Conservation (phyloP, 2,113 vertebrate species). For the Anthoscopus minutus region DNA sequence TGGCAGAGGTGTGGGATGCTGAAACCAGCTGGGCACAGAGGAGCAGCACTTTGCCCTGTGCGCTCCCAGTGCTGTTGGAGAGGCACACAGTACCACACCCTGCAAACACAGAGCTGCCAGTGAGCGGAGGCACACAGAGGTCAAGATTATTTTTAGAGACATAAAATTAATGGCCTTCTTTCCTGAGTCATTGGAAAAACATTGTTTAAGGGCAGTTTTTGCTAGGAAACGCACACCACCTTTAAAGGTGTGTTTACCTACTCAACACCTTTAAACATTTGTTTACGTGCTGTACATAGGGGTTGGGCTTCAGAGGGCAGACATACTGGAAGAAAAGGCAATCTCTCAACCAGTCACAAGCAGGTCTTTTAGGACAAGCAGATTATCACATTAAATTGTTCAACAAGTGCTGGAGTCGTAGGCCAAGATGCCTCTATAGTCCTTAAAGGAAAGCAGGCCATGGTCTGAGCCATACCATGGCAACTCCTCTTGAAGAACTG, state of each 20-base stretch:
- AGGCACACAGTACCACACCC: neutral
- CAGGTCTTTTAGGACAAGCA: neutral
- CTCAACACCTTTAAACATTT: neutral
- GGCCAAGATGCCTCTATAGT: neutral
- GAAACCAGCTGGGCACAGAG: neutral
- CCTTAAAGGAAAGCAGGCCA: neutral
- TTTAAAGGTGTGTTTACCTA: neutral
- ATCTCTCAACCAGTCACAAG: neutral
- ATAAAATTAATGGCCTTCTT: neutral
- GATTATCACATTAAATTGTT: neutral
- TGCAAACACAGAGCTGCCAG: neutral
- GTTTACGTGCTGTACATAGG: neutral
- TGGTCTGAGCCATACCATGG: neutral
- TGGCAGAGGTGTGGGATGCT: neutral
- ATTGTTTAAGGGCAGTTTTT: neutral
- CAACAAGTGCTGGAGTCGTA: neutral
- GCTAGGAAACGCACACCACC: neutral
- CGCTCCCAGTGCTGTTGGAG: accelerated
- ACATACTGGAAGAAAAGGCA: neutral
- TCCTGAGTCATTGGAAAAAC: conserved; percentile 1
- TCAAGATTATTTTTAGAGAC: conserved; percentile 17
- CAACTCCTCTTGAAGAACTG: neutral
- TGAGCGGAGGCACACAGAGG: neutral
- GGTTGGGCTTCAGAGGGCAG: neutral
- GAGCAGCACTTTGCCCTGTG: neutral